These are phyloP conservation scores for Phocides pigmalion DNA, from an alignment of 1,140 invertebrate genomes.

Conservation along the genomic window DNA sequence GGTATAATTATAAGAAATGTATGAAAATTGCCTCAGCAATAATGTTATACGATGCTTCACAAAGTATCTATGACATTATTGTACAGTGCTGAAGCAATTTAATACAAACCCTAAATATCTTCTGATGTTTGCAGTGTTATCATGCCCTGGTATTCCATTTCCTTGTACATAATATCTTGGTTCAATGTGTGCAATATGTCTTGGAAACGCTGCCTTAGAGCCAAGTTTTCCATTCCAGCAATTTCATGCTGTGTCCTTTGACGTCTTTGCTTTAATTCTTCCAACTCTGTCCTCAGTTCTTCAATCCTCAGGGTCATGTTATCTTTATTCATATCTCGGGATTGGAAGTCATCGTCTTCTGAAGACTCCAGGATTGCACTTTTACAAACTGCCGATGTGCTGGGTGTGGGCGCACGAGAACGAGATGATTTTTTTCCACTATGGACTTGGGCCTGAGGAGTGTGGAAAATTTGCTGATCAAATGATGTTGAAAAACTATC, in stretches of 20 bases:
- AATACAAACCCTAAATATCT: slow-evolving; percentile 76
- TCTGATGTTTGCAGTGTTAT: slow-evolving; percentile 70
- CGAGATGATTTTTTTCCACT: slow-evolving; percentile 39
- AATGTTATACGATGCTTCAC: no score
- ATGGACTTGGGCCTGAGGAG: slow-evolving; percentile 31
- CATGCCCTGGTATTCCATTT: slow-evolving; percentile 86
- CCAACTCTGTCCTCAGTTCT: slow-evolving; percentile 87
- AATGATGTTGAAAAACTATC: slow-evolving; percentile 53
- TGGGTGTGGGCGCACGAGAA: slow-evolving; percentile 41
- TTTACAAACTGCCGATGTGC: slow-evolving; percentile 46
- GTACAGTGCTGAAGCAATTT: slow-evolving; percentile 19
- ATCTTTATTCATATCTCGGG: slow-evolving; percentile 66
- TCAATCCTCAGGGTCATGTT: slow-evolving; percentile 84
- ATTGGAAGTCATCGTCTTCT: slow-evolving; percentile 62
- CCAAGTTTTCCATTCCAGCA: slow-evolving; percentile 93
- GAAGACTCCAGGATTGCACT: slow-evolving; percentile 54
- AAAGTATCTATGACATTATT: slow-evolving; percentile 22
- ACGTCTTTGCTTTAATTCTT: slow-evolving; percentile 88
- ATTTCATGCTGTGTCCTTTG: slow-evolving; percentile 93
- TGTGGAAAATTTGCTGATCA: slow-evolving; percentile 61
- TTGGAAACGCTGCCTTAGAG: slow-evolving; percentile 92
- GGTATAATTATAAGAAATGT: no score
- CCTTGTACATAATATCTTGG: slow-evolving; percentile 91
- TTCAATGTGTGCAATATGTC: slow-evolving; percentile 90
- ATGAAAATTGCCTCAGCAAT: no score